phyloP scores from a whole-genome alignment of 1,140 invertebrate species.

The Anoplophora glabripennis region DNA sequence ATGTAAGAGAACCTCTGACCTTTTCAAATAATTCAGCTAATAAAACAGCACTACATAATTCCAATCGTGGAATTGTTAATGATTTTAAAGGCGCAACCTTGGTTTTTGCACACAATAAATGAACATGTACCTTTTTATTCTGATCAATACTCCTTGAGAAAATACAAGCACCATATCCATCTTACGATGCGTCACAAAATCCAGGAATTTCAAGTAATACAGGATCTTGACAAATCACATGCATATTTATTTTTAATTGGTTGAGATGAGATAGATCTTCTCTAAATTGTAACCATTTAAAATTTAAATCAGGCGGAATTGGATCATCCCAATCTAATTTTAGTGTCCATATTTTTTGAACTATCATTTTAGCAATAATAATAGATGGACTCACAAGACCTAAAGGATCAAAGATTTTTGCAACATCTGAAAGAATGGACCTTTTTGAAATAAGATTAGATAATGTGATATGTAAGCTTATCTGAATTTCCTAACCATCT shows the following conservation, averaged over 20 bases:
- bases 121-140: too few relatives aligned
- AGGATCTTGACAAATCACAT: not conserved
- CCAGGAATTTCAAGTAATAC: conserved; percentile 35
- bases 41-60: conserved; percentile 30
- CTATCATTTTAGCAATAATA: conserved; percentile 48
- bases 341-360: conserved; percentile 42
- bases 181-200: conserved; percentile 44
- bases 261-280: conserved; percentile 11
- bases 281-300: conserved; percentile 10
- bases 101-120: conserved; percentile 46
- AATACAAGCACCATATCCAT: conserved; percentile 43
- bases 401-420: conserved; percentile 38
- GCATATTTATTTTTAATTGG: not conserved
- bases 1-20: too few relatives aligned
- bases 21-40: conserved; percentile 20
- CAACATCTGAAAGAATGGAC: conserved; percentile 5
- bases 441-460: conserved; percentile 35
- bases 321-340: conserved; percentile 48
- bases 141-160: too few relatives aligned
- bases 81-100: conserved; percentile 34
- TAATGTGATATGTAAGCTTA: too few relatives aligned
- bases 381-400: conserved; percentile 40
- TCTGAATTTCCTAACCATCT: too few relatives aligned
- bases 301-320: not conserved
- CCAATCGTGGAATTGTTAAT: conserved; percentile 30